These are phyloP conservation scores for Tachuris rubrigastra DNA, from an alignment of 2,113 vertebrate species.

Conservation along the genomic window DNA sequence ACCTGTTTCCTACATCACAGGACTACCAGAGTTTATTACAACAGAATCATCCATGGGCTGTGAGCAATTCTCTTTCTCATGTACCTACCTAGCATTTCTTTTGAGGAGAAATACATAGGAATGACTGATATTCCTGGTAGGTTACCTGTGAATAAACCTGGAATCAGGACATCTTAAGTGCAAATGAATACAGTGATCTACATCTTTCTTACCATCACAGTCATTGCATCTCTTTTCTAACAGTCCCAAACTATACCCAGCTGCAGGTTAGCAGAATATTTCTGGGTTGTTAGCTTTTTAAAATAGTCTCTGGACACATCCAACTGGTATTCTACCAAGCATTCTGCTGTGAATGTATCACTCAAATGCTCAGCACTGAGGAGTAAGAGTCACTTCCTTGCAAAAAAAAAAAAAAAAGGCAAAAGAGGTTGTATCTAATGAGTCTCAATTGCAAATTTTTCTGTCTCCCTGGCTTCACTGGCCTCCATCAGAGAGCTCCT, in stretches of 20 bases:
- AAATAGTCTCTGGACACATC: background rate
- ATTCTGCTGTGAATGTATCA: background rate
- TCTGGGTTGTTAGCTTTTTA: background rate
- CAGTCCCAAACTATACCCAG: background rate
- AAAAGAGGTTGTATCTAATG: background rate
- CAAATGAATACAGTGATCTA: background rate
- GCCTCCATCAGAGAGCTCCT: background rate
- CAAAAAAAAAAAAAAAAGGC: background rate
- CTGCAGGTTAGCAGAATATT: background rate
- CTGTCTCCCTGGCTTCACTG: background rate
- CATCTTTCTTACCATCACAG: background rate
- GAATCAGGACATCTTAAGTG: background rate
- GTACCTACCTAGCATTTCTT: background rate
- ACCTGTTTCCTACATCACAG: background rate
- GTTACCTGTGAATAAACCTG: background rate
- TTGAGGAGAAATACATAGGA: background rate
- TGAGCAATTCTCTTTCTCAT: background rate
- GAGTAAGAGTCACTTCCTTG: background rate
- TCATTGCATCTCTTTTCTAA: background rate
- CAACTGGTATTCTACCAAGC: background rate
- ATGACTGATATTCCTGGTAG: background rate
- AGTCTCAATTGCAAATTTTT: background rate
- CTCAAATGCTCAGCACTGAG: background rate
- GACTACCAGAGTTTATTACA: background rate
- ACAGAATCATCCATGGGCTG: background rate